Evolutionary conservation across 2,113 vertebrate genomes (phyloP).

Genomic region (Toxotes chatareus): DNA sequence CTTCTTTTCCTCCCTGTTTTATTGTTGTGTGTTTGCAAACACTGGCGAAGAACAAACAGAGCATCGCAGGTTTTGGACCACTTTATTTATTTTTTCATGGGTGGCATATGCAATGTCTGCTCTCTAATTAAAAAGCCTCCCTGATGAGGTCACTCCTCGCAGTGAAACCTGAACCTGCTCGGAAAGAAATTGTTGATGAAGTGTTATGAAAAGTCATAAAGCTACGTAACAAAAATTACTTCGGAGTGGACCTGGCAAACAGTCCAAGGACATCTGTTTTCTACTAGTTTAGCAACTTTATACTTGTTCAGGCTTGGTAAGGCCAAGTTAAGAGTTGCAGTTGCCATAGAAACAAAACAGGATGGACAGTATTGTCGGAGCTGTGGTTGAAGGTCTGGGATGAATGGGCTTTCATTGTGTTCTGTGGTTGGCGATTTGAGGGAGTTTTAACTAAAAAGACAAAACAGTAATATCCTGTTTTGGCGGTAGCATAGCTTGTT

Average conservation of each 20-base stretch:
- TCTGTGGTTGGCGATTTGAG: slow-evolving; percentile 42
- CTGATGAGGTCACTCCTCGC: slow-evolving; percentile 66
- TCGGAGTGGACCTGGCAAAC: slow-evolving; percentile 58
- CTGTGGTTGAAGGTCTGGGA: slow-evolving; percentile 60
- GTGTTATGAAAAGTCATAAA: slow-evolving; percentile 71
- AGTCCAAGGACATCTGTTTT: slow-evolving; percentile 72
- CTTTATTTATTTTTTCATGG: slow-evolving; percentile 24
- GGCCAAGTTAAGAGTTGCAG: slow-evolving; percentile 67
- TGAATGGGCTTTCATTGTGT: slow-evolving; percentile 69
- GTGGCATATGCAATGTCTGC: slow-evolving; percentile 45
- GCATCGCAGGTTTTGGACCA: slow-evolving; percentile 46
- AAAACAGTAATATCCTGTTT: slow-evolving; percentile 79
- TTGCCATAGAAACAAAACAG: slow-evolving; percentile 85
- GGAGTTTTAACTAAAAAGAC: slow-evolving; percentile 52
- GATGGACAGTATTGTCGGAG: slow-evolving; percentile 67
- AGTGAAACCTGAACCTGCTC: slow-evolving; percentile 58
- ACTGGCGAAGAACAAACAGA: slow-evolving; percentile 63
- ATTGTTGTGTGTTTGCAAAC: slow-evolving; percentile 62
- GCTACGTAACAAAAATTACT: slow-evolving; percentile 60
- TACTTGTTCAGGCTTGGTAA: slow-evolving; percentile 66
- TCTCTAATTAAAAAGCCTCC: slow-evolving; percentile 62
- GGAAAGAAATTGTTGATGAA: slow-evolving; percentile 66
- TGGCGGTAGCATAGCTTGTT: slow-evolving; percentile 70
- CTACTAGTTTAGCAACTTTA: slow-evolving; percentile 72
- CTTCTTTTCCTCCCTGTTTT: slow-evolving; percentile 58